These are phyloP conservation scores for Agonum fuliginosum DNA, from an alignment of 2,888 invertebrate genomes.

Conservation along the genomic window DNA sequence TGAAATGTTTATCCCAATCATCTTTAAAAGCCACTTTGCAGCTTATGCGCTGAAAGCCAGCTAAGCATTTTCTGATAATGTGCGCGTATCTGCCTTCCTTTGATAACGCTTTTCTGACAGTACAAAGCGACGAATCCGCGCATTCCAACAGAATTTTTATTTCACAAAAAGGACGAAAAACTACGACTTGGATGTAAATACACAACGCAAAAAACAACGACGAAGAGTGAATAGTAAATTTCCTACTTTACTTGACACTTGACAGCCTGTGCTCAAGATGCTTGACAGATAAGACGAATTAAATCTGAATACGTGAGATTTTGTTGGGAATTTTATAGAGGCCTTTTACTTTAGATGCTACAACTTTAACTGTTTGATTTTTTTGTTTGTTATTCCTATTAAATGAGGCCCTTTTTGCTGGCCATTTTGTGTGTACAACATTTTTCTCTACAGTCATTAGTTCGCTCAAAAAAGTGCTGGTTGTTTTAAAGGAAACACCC, in stretches of 20 bases:
- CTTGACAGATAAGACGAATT: background rate
- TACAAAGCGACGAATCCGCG: background rate
- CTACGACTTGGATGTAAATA: background rate
- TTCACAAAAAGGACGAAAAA: background rate
- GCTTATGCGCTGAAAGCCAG: background rate
- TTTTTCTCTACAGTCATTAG: too few species aligned
- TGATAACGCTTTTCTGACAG: slow-evolving; percentile 24
- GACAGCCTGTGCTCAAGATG: background rate
- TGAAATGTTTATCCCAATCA: slow-evolving; percentile 1
- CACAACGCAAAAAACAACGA: background rate
- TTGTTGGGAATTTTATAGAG: too few species aligned
- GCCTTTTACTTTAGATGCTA: too few species aligned
- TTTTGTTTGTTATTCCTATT: too few species aligned
- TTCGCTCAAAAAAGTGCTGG: too few species aligned
- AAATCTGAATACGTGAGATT: background rate
- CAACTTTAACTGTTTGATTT: too few species aligned
- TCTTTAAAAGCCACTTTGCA: slow-evolving; percentile 11
- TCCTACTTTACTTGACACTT: background rate
- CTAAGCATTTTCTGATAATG: slow-evolving; percentile 24
- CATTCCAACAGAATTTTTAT: background rate
- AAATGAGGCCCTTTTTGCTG: too few species aligned
- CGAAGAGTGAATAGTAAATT: background rate
- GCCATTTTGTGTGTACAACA: too few species aligned
- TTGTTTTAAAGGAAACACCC: too few species aligned
- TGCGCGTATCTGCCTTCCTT: background rate